These are phyloP conservation scores for Oreochromis aureus DNA, from an alignment of 2,113 vertebrate genomes.

Conservation along the genomic window DNA sequence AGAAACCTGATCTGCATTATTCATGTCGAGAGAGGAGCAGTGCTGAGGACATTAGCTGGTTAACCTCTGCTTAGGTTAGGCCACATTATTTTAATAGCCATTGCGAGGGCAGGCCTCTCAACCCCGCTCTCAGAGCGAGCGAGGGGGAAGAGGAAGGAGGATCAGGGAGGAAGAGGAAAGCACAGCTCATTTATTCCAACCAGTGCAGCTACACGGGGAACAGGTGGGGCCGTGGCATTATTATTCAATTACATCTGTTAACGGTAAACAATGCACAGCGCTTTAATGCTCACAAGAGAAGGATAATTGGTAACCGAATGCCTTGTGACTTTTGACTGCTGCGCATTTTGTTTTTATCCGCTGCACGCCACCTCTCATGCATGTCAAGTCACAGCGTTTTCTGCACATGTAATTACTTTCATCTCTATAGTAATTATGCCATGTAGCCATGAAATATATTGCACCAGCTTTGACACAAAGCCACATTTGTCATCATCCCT, in stretches of 20 bases:
- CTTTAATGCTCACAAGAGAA: slow-evolving; percentile 54
- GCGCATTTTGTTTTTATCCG: slow-evolving; percentile 29
- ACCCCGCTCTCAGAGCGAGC: not conserved
- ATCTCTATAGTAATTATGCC: slow-evolving; percentile 21
- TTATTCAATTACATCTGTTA: slow-evolving; percentile 65
- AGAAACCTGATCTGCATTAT: slow-evolving; percentile 71
- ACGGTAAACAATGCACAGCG: slow-evolving; percentile 49
- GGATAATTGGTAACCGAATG: slow-evolving; percentile 62
- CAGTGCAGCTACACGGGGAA: slow-evolving; percentile 28
- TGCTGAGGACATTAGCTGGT: slow-evolving; percentile 67
- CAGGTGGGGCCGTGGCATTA: slow-evolving; percentile 52
- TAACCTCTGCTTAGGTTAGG: slow-evolving; percentile 70
- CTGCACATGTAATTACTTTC: slow-evolving; percentile 36
- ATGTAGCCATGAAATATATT: slow-evolving; percentile 16
- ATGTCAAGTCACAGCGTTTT: slow-evolving; percentile 28
- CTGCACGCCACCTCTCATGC: slow-evolving; percentile 35
- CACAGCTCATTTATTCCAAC: slow-evolving; percentile 50
- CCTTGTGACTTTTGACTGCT: slow-evolving; percentile 46
- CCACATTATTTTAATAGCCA: slow-evolving; percentile 71
- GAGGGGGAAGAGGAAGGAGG: not conserved
- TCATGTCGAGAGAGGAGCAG: slow-evolving; percentile 63
- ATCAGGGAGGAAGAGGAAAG: not conserved
- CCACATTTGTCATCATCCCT: slow-evolving; percentile 13
- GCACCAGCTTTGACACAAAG: slow-evolving; percentile 1
- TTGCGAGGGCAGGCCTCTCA: slow-evolving; percentile 36